These are phyloP conservation scores for Diogma glabrata DNA, from an alignment of 2,888 invertebrate species.

Conservation along the genomic window DNA sequence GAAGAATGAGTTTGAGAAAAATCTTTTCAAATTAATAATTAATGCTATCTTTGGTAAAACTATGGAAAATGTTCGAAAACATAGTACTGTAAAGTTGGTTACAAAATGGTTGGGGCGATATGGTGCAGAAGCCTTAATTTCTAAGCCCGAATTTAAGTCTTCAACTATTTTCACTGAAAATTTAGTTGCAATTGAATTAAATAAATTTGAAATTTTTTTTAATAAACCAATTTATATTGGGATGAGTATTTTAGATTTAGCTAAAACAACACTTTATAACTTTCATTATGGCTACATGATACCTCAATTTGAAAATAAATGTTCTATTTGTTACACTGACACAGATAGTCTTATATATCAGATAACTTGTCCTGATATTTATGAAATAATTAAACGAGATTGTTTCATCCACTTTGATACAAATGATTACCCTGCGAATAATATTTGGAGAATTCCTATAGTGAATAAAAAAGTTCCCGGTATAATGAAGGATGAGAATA, in stretches of 20 bases:
- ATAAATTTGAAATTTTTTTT: conserved; percentile 18
- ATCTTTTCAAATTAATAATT: too few species aligned
- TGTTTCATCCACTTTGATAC: conserved; percentile 12
- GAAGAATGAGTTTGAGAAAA: too few species aligned
- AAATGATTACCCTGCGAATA: conserved; percentile 23
- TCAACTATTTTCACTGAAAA: too few species aligned
- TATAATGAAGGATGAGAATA: conserved; percentile 24
- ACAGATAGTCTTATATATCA: conserved; percentile 23
- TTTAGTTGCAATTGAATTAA: conserved; percentile 24
- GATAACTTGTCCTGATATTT: conserved; percentile 13
- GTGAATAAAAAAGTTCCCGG: conserved; percentile 24
- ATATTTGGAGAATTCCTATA: conserved; percentile 18
- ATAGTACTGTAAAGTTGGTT: too few species aligned
- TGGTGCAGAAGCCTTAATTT: too few species aligned
- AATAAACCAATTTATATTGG: conserved; percentile 16
- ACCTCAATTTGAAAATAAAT: background rate
- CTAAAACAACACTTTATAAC: too few species aligned
- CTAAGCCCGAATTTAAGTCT: conserved; percentile 25
- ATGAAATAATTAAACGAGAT: conserved; percentile 15
- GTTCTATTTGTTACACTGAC: conserved; percentile 19
- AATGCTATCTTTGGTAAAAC: too few species aligned
- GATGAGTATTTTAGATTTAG: too few species aligned
- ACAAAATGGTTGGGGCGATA: too few species aligned
- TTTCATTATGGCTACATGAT: conserved; percentile 22
- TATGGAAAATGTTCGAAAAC: too few species aligned